These are phyloP conservation scores for Pollachius pollachius DNA, from an alignment of 2,113 vertebrate genomes.

Conservation along the genomic window DNA sequence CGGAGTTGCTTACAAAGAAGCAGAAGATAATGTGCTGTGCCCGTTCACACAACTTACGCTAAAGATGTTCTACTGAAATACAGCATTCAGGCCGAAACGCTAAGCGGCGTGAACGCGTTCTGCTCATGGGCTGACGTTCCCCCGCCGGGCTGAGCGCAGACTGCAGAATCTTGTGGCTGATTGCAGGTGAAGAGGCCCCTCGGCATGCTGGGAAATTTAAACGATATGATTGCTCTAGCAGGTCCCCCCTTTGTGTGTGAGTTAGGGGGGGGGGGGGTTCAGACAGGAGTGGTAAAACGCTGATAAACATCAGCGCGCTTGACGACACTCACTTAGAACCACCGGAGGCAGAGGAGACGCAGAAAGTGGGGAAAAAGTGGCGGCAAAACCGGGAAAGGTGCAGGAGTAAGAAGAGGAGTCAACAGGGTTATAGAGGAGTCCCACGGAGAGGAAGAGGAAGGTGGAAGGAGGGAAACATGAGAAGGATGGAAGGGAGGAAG, in stretches of 20 bases:
- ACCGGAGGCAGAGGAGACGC: conserved; percentile 30
- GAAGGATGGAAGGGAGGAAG: neutral
- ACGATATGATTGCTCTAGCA: conserved; percentile 63
- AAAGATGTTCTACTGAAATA: too few species aligned
- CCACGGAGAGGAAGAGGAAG: neutral
- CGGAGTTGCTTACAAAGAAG: too few species aligned
- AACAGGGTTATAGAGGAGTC: too few species aligned
- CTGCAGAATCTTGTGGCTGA: conserved; percentile 49
- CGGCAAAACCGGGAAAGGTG: neutral
- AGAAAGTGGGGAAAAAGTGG: neutral
- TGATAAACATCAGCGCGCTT: conserved; percentile 71
- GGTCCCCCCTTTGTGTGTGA: conserved; percentile 26
- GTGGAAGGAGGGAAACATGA: conserved; percentile 12
- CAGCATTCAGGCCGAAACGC: too few species aligned
- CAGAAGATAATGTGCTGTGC: too few species aligned
- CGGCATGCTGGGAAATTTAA: conserved; percentile 64
- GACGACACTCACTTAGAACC: conserved; percentile 61
- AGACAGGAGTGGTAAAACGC: conserved; percentile 38
- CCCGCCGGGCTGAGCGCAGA: conserved; percentile 21
- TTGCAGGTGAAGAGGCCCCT: conserved; percentile 69
- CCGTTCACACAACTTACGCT: too few species aligned
- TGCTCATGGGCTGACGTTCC: neutral
- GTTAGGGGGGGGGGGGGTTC: neutral
- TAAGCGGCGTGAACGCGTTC: too few species aligned
- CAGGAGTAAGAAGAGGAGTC: neutral